A percentile compares a stretch with the other conserved stretches of the same genome.
Conservation (phyloP, 1,140 invertebrate species). For the Anoplophora glabripennis region DNA sequence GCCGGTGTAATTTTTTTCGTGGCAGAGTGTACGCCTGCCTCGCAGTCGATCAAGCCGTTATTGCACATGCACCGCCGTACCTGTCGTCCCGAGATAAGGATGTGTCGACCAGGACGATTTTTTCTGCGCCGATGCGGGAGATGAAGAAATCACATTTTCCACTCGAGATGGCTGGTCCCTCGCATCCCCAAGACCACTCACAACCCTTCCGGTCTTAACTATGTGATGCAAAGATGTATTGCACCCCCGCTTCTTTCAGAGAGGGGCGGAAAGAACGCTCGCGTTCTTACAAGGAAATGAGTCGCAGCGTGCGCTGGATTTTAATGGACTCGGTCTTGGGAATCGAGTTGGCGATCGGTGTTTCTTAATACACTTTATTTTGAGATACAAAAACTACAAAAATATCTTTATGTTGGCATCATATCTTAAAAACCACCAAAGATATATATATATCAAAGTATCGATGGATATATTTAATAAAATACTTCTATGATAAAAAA, state of each 20-base stretch:
- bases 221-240: conserved; percentile 40
- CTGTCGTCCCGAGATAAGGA: no score
- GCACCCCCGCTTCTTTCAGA: conserved; percentile 10
- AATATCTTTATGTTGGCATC: no score
- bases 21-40: background rate
- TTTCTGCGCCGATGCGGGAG: conserved; percentile 37
- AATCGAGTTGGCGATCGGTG: background rate
- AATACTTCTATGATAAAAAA: no score
- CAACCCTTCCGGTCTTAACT: conserved; percentile 48
- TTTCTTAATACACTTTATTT: no score
- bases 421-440: no score
- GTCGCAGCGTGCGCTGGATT: conserved; percentile 14
- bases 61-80: background rate
- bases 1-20: no score
- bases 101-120: conserved; percentile 19
- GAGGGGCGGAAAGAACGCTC: conserved; percentile 5
- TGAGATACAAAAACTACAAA: no score
- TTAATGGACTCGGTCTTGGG: conserved; percentile 9
- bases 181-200: conserved; percentile 42
- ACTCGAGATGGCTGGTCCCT: conserved; percentile 39
- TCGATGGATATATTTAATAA: no score
- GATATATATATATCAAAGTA: no score
- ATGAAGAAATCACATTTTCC: conserved; percentile 50
- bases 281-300: conserved; percentile 15
- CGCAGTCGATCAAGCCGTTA: conserved; percentile 32